These are phyloP conservation scores for Phaetusa simplex DNA, from an alignment of 2,113 vertebrate species.

Conservation along the genomic window DNA sequence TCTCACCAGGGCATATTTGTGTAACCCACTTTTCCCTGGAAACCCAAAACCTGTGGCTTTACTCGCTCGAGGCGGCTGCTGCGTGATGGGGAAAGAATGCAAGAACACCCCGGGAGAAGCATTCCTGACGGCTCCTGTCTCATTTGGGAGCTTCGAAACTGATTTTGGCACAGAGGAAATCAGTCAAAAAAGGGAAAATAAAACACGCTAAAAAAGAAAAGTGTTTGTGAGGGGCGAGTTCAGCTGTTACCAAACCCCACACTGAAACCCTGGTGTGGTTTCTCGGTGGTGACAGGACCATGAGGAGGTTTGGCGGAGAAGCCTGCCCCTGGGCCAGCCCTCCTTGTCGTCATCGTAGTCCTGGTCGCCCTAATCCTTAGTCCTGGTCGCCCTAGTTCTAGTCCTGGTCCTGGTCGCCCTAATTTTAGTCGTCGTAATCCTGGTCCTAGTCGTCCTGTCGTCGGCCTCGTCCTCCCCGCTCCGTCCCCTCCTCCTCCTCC, in stretches of 20 bases:
- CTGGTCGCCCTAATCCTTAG: not conserved
- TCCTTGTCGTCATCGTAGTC: not conserved
- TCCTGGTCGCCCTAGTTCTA: not conserved
- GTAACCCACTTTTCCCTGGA: not conserved
- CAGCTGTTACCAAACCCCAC: accelerated
- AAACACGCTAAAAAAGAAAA: accelerated
- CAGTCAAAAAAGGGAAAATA: not conserved
- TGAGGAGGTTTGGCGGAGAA: too few relatives aligned
- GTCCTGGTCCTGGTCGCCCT: not conserved
- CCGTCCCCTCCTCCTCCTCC: not conserved
- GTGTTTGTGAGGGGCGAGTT: accelerated
- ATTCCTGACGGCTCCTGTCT: accelerated
- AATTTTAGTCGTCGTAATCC: not conserved
- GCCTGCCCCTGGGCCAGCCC: not conserved
- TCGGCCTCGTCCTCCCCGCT: too few relatives aligned
- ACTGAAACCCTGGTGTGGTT: accelerated
- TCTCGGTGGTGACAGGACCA: not conserved
- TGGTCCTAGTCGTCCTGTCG: not conserved
- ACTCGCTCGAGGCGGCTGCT: accelerated
- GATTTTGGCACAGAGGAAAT: accelerated
- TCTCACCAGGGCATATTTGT: not conserved
- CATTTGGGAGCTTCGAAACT: accelerated
- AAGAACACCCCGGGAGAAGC: not conserved
- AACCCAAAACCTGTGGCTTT: not conserved
- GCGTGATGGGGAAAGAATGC: not conserved